Evolutionary conservation across 1,140 invertebrate species (phyloP).

Genomic region (Patella vulgata): DNA sequence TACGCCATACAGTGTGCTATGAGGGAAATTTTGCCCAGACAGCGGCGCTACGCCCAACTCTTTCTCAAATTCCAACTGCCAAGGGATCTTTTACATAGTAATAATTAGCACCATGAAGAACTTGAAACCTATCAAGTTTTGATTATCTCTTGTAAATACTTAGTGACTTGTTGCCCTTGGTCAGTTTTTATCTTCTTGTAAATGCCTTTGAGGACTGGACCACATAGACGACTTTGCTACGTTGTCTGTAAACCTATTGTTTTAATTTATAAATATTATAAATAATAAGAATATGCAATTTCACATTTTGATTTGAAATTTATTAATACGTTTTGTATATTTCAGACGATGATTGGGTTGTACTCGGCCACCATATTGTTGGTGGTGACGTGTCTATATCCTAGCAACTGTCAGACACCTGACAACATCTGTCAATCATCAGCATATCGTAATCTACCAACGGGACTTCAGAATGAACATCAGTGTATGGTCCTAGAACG

Average conservation of each 20-base stretch:
- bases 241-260: background rate
- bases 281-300: too few relatives aligned
- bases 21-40: too few relatives aligned
- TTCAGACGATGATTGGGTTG: too few relatives aligned
- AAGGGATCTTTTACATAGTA: too few relatives aligned
- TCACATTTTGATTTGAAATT: too few relatives aligned
- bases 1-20: too few relatives aligned
- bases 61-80: too few relatives aligned
- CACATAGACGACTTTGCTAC: too few relatives aligned
- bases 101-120: background rate
- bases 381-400: too few relatives aligned
- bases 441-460: constrained; percentile 36
- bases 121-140: background rate
- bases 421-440: constrained; percentile 33
- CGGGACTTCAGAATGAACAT: constrained; percentile 49
- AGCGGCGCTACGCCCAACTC: too few relatives aligned
- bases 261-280: background rate
- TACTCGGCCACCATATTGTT: too few relatives aligned
- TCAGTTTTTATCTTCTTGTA: background rate
- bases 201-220: background rate
- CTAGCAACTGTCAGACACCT: background rate
- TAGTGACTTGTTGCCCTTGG: background rate
- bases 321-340: constrained; percentile 4
- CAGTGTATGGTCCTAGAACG: constrained; percentile 49
- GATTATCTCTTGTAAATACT: background rate